Evolutionary conservation across 2,797 vertebrate species (phyloP).

Genomic region (Enteromius trimaculatus): DNA sequence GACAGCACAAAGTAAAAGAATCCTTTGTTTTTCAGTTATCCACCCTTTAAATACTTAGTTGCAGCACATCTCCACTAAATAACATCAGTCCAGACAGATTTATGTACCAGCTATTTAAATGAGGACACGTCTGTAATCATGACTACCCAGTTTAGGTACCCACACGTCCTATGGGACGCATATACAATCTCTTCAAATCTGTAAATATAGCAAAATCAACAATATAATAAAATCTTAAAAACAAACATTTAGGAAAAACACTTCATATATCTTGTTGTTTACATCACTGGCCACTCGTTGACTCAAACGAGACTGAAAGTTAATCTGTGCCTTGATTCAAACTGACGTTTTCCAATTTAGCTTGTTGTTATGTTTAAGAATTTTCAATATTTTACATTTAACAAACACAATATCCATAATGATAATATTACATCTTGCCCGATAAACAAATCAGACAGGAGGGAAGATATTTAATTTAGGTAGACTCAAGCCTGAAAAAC

Average conservation of each 20-base stretch:
- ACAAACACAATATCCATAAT: not conserved
- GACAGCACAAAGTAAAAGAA: constrained; percentile 5
- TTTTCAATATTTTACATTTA: not conserved
- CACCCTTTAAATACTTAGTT: constrained; percentile 20
- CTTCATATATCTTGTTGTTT: not conserved
- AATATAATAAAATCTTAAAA: not conserved
- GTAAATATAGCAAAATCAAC: not conserved
- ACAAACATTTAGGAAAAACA: not conserved
- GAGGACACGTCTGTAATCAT: constrained; percentile 3
- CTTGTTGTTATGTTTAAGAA: not conserved
- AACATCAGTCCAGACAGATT: constrained; percentile 9
- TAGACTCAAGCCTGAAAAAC: too few species aligned
- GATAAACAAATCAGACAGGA: too few species aligned
- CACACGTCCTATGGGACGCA: constrained; percentile 17
- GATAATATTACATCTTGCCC: too few species aligned
- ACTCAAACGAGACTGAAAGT: not conserved
- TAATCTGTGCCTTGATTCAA: not conserved
- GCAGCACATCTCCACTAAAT: constrained; percentile 25
- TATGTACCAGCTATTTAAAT: constrained; percentile 7
- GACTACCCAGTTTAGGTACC: constrained; percentile 9
- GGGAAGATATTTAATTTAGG: too few species aligned
- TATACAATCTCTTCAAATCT: constrained; percentile 4
- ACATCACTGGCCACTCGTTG: not conserved
- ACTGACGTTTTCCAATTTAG: not conserved
- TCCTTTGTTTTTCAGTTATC: not conserved